Percentiles rank a stretch among this genome's conserved stretches.
Conservation (phyloP, 2,797 vertebrate species). For the Microtus obscurus region DNA sequence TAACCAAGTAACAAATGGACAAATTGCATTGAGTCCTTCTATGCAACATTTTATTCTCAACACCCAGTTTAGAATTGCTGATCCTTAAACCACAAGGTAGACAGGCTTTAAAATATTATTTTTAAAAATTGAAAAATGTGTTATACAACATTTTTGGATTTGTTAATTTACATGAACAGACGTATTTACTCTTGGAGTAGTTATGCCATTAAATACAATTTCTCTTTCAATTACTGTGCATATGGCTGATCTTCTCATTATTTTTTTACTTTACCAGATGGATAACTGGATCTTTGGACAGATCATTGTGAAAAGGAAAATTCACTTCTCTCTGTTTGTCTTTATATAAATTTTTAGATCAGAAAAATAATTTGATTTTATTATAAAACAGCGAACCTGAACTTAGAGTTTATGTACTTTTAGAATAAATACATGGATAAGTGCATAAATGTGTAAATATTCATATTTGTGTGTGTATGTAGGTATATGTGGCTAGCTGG, state of each 20-base stretch:
- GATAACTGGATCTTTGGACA: not conserved
- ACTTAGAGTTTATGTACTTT: not conserved
- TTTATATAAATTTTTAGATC: not conserved
- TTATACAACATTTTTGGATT: not conserved
- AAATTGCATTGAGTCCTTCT: not conserved
- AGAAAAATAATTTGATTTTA: not conserved
- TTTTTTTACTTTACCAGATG: not conserved
- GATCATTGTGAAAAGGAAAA: not conserved
- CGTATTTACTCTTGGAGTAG: not conserved
- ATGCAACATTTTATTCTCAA: not conserved
- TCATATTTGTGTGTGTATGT: not conserved
- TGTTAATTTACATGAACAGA: not conserved
- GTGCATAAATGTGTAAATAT: conserved; percentile 9
- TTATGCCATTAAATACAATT: not conserved
- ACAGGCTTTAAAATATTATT: not conserved
- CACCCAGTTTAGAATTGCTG: not conserved
- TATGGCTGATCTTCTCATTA: not conserved
- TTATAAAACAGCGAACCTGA: not conserved
- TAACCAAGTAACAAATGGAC: not conserved
- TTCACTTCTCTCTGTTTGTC: not conserved
- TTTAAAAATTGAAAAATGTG: not conserved
- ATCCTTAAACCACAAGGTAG: not conserved
- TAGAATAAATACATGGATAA: not conserved
- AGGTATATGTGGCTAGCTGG: not conserved
- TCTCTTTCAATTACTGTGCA: not conserved